Evolutionary conservation across 1,140 invertebrate genomes (phyloP).

Genomic region (Drosophila sechellia): DNA sequence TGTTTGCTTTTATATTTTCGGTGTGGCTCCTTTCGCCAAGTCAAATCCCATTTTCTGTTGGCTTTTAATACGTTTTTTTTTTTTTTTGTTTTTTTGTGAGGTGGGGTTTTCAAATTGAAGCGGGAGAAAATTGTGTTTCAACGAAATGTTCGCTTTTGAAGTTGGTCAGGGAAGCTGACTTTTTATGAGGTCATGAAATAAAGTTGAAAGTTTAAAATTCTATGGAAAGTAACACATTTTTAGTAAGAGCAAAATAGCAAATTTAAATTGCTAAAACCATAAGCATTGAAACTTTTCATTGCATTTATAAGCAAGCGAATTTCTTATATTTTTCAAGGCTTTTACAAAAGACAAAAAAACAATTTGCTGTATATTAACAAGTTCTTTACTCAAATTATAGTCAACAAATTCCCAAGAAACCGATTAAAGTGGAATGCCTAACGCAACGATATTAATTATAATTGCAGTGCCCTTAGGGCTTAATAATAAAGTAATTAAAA

Average conservation of each 20-base stretch:
- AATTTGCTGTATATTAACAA: background rate
- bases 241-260: background rate
- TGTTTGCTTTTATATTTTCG: constrained; percentile 40
- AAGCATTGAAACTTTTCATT: no score
- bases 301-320: no score
- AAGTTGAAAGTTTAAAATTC: constrained; percentile 8
- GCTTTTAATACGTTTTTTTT: constrained; percentile 28
- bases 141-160: constrained; percentile 12
- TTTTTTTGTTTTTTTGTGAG: background rate
- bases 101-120: background rate
- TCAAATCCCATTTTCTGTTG: constrained; percentile 28
- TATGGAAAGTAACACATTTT: background rate
- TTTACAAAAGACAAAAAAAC: no score
- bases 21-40: constrained; percentile 30
- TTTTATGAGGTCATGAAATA: background rate
- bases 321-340: no score
- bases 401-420: background rate
- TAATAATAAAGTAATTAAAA: background rate
- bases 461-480: background rate
- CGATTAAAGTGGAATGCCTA: background rate
- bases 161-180: background rate
- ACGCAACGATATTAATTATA: background rate
- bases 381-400: background rate
- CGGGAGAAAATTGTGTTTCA: background rate
- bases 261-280: background rate